Evolutionary conservation across 2,888 invertebrate genomes (phyloP), one percentile per base, ranked within the genome.

Genomic region (Xanthorhoe designata): DNA sequence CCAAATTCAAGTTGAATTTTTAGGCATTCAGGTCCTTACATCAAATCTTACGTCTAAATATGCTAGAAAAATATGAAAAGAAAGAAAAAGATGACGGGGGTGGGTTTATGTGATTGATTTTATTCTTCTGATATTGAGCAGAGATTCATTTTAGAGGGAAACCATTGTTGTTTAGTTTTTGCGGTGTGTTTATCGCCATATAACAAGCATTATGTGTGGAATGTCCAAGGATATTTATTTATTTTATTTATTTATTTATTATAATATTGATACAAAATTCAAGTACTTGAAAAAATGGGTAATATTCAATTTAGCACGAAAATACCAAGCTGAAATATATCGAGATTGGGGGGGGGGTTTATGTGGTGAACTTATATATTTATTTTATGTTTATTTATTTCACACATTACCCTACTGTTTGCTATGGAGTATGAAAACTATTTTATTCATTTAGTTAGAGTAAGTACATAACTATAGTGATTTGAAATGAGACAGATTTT

Each of bases 81-180:
- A 60, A 60, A 55, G n/a, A n/a, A n/a, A n/a, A n/a, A 15, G 1
- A 71, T 83, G 86, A 84, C 81, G 80, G 86, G 85, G 87, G 91
- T 91, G 92, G 92, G 92, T 91, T 91, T 90, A 91, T 90, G 90
- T 78, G 74, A 81, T 42, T 42, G 3, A 42, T 42, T 71, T 75
- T 76, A 71, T 24, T n/a, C 68, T 64, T 69, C 71, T 66, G 75
- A 76, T 78, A 73, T 76, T 79, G 88, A 90, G 89, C 91, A 91
- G 91, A 91, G 91, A 91, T 89, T 87, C 80, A 58, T 81, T 77
- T 70, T 68, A 70, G 72, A 42, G 47, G 38, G 24, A 55, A 53
- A 54, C 51, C n/a, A 38, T 15, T 8, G 24, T 45, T 15, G 18
- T 29, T 35, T 42, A 32, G 13, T 13, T 52, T 35, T 13, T 45